phyloP scores from a whole-genome alignment of 2,797 vertebrate genomes.

The Tragelaphus eurycerus region DNA sequence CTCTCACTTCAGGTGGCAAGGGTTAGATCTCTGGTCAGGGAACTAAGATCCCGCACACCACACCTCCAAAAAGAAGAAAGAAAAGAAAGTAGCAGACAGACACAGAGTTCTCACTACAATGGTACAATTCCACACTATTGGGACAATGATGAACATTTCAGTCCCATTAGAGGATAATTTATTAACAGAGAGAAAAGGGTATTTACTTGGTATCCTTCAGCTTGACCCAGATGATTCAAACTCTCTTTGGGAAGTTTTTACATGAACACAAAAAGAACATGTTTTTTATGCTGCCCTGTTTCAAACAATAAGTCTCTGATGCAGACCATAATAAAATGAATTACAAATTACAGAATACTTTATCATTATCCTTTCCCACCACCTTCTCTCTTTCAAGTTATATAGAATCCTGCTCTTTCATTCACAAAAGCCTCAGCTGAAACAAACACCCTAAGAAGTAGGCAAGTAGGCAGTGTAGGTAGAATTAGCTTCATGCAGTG shows the following conservation, averaged over 20 bases:
- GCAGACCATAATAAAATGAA: background rate
- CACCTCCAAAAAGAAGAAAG: background rate
- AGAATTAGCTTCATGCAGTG: background rate
- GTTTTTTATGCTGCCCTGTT: background rate
- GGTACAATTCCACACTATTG: background rate
- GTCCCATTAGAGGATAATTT: background rate
- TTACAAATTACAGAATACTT: background rate
- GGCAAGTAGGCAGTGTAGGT: background rate
- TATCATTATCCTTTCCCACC: background rate
- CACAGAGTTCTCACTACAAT: background rate
- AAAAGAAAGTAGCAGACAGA: background rate
- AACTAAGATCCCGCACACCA: background rate
- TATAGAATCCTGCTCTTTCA: background rate
- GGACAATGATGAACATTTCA: background rate
- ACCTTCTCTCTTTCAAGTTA: background rate
- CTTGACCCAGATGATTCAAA: background rate
- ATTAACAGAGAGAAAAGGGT: background rate
- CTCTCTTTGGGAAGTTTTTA: background rate
- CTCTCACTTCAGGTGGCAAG: background rate
- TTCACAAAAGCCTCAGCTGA: background rate
- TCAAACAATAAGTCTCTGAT: background rate
- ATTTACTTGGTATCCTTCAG: background rate
- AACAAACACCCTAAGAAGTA: background rate
- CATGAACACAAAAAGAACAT: background rate
- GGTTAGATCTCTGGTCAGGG: background rate